A percentile compares a stretch with the other conserved stretches of the same genome.
Evolutionary conservation across 2,797 vertebrate genomes (phyloP).

Genomic region (Micrastur ruficollis): DNA sequence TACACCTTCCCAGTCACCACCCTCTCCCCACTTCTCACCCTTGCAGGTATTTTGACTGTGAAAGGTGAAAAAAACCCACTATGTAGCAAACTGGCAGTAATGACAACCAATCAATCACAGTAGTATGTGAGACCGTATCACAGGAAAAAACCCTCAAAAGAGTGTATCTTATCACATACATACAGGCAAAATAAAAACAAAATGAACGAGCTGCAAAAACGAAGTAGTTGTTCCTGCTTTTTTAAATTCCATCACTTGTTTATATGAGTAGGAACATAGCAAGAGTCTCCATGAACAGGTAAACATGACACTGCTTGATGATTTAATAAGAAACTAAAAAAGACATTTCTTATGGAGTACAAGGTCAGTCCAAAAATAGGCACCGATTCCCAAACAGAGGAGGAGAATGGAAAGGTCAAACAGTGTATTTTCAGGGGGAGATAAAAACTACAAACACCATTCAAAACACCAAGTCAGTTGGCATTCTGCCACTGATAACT

Average conservation of each 20-base stretch:
- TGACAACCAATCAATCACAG: not conserved
- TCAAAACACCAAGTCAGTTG: not conserved
- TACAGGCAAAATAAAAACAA: not conserved
- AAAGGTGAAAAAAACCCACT: not conserved
- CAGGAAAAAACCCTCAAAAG: not conserved
- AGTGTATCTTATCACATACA: not conserved
- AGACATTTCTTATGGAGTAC: not conserved
- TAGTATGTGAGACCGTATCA: not conserved
- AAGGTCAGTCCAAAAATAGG: conserved; percentile 10
- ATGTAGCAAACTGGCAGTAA: not conserved
- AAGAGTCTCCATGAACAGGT: not conserved
- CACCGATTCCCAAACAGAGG: not conserved
- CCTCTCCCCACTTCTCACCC: not conserved
- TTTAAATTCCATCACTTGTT: not conserved
- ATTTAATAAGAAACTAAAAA: not conserved
- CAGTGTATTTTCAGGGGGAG: not conserved
- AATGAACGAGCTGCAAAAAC: not conserved
- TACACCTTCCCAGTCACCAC: not conserved
- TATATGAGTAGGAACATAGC: not conserved
- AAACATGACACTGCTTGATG: not conserved
- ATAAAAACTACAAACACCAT: not conserved
- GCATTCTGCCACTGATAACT: not conserved
- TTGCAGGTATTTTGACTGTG: not conserved
- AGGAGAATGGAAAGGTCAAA: not conserved
- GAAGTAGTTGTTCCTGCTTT: not conserved